Evolutionary conservation across 2,888 invertebrate species (phyloP), one percentile per base, ranked within the genome.

Genomic region (Synanthedon tipuliformis): DNA sequence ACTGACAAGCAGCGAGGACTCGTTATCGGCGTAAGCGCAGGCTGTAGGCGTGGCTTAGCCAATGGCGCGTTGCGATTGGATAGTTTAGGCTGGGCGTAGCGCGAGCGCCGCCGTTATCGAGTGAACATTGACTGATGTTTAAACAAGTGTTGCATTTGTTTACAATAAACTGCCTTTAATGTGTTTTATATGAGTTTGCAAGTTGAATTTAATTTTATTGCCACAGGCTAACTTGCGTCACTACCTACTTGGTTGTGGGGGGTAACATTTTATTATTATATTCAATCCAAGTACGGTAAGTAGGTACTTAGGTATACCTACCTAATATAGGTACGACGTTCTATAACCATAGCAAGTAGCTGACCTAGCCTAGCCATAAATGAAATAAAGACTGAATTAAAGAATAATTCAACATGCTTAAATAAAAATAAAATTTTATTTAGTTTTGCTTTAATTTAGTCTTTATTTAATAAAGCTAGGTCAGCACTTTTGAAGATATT

Each of bases 131-230:
- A 82, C 73, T 81, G 81, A 75, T 74, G 73, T 73, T 81, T 71
- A 75, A 73, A 73, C 77, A 79, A 63, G 55, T 49, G 76, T 71
- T 78, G 78, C 75, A 79, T 69, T 83, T 86, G 86, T 85, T 85
- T 87, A 85, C 79, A 81, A 79, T 82, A 82, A 81, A 85, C 68
- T 77, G 74, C 65, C 69, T 72, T 73, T 83, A 81, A 84, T 84
- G 79, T 76, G 76, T 82, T 84, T 85, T 86, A 84, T 86, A 85
- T 78, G 77, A 73, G 73, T 81, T 75, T 72, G 73, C 73, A 72
- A 78, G 78, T 74, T 70, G 71, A 70, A 77, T 78, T 75, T 61
- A 69, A 77, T 78, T 85, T 84, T 77, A 85, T 81, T 76, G 71
- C 71, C 60, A 63, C 11, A 41, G 50, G 68, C 60, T 59, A 64